Evolutionary conservation across 1,140 invertebrate genomes (phyloP), one percentile per base, ranked within the genome.

Genomic region (Panagrolaimus sp.): DNA sequence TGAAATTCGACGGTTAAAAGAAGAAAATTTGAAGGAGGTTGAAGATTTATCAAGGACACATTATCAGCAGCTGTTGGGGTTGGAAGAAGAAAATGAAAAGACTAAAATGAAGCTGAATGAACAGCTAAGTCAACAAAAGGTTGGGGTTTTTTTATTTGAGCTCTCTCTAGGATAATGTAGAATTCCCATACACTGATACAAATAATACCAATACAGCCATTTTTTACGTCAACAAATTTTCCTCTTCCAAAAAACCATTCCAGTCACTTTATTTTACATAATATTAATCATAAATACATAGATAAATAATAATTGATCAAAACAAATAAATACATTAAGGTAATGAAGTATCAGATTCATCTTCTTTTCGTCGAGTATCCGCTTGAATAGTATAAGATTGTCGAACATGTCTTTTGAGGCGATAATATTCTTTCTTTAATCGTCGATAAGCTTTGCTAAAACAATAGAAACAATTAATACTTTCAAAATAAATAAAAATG

Each of bases 31-130:
- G 20, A 47, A 38, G 11, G 27, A 44, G 5, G 25, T 42, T 64
- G 65, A 66, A n/a, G 27, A 27, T 20, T 61, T 66, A 20, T 38
- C 65, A 1, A 2, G 25, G 4, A n/a, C 46, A 16, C 43, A 66
- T 23, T 25, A 48, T 67, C 43, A 38, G n/a, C 65, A 72, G 71
- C 38, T 72, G 13, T 44, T 75, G 31, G 38, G 47, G 31, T 31
- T 76, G 9, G 75, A 73, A 51, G 71, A 76, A 45, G 73, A 73
- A 47, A 57, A 71, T 14, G 71, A 73, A 63, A 25, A 74, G 31
- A 27, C 51, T 9, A 9, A 66, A 46, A 47, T 48, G 44, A 38
- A 68, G 14, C 67, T 73, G n/a, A 73, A 76, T 31, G 73, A 73
- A 47, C 65, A 63, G 27, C 74, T 72, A 46, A 25, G 71, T n/a